Percentiles rank a stretch among this genome's conserved stretches.
phyloP scores from a whole-genome alignment of 2,888 invertebrate genomes.

The Empis livida region DNA sequence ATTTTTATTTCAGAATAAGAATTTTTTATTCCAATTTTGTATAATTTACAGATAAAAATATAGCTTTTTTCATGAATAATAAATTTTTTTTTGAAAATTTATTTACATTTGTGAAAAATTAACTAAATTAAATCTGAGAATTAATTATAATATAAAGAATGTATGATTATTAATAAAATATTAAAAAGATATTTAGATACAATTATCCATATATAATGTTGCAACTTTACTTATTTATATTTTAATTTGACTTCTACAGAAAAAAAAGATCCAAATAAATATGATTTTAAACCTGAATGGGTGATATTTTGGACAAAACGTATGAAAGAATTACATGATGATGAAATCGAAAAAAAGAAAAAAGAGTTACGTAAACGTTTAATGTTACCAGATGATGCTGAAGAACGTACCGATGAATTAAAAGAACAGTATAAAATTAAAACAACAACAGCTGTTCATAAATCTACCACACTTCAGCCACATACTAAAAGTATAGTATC shows the following conservation, averaged over 20 bases:
- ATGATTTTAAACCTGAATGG: constrained; percentile 85
- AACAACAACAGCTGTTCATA: constrained; percentile 4
- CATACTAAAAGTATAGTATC: constrained; percentile 1
- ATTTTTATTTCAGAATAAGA: too few relatives aligned
- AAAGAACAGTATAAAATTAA: constrained; percentile 32
- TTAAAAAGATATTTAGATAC: too few relatives aligned
- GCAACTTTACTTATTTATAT: too few relatives aligned
- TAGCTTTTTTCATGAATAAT: too few relatives aligned
- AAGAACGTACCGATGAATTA: constrained; percentile 27
- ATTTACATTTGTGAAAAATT: too few relatives aligned
- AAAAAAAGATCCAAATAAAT: constrained; percentile 53
- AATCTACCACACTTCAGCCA: constrained; percentile 2
- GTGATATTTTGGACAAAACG: constrained; percentile 72
- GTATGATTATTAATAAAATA: too few relatives aligned
- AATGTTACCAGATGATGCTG: constrained; percentile 39
- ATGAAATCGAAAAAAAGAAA: constrained; percentile 51
- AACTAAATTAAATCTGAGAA: too few relatives aligned
- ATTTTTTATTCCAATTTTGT: too few relatives aligned
- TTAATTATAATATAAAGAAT: too few relatives aligned
- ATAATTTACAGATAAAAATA: too few relatives aligned
- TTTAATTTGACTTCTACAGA: constrained; percentile 6
- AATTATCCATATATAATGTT: too few relatives aligned
- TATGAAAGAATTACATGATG: constrained; percentile 64
- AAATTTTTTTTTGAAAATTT: too few relatives aligned
- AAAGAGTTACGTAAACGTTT: constrained; percentile 53